phyloP scores from a whole-genome alignment of 2,797 vertebrate species.

The Sarcoramphus papa region DNA sequence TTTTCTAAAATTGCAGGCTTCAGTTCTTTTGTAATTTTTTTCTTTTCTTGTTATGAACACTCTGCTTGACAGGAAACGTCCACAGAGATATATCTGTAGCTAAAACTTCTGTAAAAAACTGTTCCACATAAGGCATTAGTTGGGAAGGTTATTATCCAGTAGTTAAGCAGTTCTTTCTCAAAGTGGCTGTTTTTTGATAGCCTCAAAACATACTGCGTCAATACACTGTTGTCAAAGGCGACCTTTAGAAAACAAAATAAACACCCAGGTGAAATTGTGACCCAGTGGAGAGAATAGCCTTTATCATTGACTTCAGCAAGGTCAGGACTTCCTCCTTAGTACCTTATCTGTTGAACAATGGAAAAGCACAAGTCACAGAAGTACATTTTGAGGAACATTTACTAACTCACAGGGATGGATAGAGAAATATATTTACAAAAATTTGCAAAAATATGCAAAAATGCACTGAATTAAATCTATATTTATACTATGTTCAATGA shows the following conservation, averaged over 20 bases:
- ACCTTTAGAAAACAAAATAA: constrained; percentile 38
- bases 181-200: constrained; percentile 53
- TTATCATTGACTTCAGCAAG: background rate
- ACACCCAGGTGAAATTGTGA: constrained; percentile 46
- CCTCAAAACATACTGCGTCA: constrained; percentile 2
- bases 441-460: background rate
- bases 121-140: background rate
- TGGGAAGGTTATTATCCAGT: constrained; percentile 11
- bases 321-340: constrained; percentile 21
- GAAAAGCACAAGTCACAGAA: background rate
- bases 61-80: constrained; percentile 4
- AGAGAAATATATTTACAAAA: background rate
- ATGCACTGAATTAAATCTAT: background rate
- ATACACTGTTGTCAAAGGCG: background rate
- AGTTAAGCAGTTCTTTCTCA: background rate
- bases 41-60: background rate
- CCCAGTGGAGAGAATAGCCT: background rate
- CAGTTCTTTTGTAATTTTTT: background rate
- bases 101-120: background rate
- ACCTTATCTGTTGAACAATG: background rate
- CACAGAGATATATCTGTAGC: background rate
- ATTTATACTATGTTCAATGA: background rate
- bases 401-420: background rate
- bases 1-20: constrained; percentile 3
- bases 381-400: background rate